phyloP scores from a whole-genome alignment of 37 sponge, comb jelly and placozoan genomes.

The Ephydatia muelleri region DNA sequence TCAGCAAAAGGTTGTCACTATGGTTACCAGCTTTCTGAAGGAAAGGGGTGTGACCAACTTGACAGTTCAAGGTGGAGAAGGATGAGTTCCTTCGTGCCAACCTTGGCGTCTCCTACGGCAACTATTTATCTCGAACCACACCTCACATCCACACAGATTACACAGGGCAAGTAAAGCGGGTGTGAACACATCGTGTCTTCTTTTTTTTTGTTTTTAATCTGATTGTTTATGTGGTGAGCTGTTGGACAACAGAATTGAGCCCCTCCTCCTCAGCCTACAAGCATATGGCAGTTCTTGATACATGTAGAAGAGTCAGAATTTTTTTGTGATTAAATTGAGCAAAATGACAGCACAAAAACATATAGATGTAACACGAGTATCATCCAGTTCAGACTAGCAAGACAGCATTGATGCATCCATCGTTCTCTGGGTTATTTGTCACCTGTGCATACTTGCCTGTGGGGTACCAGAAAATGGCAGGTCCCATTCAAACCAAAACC shows the following conservation, averaged over 20 bases:
- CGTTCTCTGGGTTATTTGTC: conserved; percentile 99
- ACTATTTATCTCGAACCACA: neutral
- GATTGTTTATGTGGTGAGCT: neutral
- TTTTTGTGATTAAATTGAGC: neutral
- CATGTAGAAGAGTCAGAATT: neutral
- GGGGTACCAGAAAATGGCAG: neutral
- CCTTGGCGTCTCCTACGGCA: neutral
- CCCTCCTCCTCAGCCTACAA: too few relatives aligned
- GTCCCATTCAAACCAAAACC: neutral
- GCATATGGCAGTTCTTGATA: neutral
- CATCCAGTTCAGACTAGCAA: conserved; percentile 72
- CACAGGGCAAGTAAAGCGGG: neutral
- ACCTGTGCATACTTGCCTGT: conserved; percentile 99
- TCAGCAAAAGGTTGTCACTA: conserved; percentile 81
- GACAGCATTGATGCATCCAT: conserved; percentile 99
- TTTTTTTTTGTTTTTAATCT: neutral
- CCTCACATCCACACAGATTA: neutral
- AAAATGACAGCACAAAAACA: neutral
- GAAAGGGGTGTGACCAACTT: conserved; percentile 69
- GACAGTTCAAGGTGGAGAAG: conserved; percentile 94
- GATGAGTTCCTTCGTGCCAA: conserved; percentile 59
- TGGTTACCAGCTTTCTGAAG: conserved; percentile 72
- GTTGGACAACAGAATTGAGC: neutral
- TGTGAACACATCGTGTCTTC: conserved; percentile 3
- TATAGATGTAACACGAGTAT: neutral